Base-by-base conservation (phyloP, 2,797 vertebrate species). In the Clarias laeviceps region DNA sequence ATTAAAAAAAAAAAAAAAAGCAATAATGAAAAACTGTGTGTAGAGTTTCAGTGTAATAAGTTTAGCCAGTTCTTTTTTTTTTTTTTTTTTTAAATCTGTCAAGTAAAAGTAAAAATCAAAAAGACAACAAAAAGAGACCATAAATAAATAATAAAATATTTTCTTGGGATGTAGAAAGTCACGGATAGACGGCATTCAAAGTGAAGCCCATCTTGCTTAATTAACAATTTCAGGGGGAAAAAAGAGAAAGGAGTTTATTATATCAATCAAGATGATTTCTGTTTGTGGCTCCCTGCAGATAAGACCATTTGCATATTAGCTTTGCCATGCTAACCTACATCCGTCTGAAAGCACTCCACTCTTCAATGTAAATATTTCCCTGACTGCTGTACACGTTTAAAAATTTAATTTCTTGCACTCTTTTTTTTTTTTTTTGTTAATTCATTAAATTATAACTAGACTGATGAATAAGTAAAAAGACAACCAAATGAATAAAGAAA, bases 271-370 rank as follows among this genome's bases (percentile, higher is more conserved):
- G 95, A 96, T 96, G 96, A 96, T 94, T 96, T 95, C 97, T 98
- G 97, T 98, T 99, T 99, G 97, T 98, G 98, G 97, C 95, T 98
- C 97, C 96, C 97, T 93, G 97, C 97, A 97, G 97, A 99, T 99
- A 98, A 98, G 96, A 93, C 95, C 95, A 98, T 99, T 99, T 98
- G 97, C 98, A 99, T 98, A 97, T 97, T 97, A 96, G 96, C 97
- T 97, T 96, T 95, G 96, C 96, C 94, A 96, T 95, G 96, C 96
- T 97, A 98, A 98, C 97, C 97, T 96, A 98, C 97, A 98, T 99
- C 95, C 93, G 95, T 97, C 96, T 97, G 96, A 94, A 95, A 93
- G 94, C 94, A 94, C 96, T 93, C 95, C 96, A 92, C 96, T 96
- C 76, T 93, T 96, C 94, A 95, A 96, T 95, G 96, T 97, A 97